Conservation (phyloP, 1,140 invertebrate species). For the Drosophila arizonae region DNA sequence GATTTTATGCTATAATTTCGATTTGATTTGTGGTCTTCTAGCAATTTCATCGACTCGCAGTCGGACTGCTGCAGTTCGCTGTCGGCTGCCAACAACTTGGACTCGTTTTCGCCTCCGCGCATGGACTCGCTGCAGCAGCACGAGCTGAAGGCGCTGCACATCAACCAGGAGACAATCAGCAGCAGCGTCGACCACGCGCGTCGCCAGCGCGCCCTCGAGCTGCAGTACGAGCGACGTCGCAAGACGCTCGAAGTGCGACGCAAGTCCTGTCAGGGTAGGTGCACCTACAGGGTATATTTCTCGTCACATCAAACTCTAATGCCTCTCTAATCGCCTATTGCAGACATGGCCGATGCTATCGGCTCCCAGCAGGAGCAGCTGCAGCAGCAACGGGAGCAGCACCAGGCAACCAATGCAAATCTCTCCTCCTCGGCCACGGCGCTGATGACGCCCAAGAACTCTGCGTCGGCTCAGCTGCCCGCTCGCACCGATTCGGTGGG, state of each 20-base stretch:
- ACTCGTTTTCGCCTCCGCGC: conserved; percentile 84
- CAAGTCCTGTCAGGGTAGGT: conserved; percentile 78
- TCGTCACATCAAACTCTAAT: not conserved
- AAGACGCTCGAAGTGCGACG: conserved; percentile 77
- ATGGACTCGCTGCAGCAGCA: conserved; percentile 81
- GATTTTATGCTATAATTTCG: not conserved
- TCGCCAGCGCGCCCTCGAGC: conserved; percentile 74
- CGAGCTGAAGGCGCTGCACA: conserved; percentile 63
- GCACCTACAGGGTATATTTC: not conserved
- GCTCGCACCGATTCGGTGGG: conserved; percentile 59
- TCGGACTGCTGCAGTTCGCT: conserved; percentile 92
- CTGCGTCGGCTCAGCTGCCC: not conserved
- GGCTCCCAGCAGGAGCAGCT: conserved; percentile 34
- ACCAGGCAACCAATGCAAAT: conserved; percentile 21
- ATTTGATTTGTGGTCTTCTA: conserved; percentile 22
- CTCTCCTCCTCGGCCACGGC: conserved; percentile 71
- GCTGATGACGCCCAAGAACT: conserved; percentile 69
- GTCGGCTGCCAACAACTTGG: conserved; percentile 86
- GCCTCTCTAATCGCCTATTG: not conserved
- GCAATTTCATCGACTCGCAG: conserved; percentile 91
- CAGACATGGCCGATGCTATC: conserved; percentile 65
- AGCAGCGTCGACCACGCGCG: conserved; percentile 78
- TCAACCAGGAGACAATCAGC: conserved; percentile 76
- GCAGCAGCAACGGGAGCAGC: conserved; percentile 39
- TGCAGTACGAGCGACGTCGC: conserved; percentile 81